Base-by-base conservation (phyloP, 1,140 invertebrate species). In the Aphelenchoides avenae region DNA sequence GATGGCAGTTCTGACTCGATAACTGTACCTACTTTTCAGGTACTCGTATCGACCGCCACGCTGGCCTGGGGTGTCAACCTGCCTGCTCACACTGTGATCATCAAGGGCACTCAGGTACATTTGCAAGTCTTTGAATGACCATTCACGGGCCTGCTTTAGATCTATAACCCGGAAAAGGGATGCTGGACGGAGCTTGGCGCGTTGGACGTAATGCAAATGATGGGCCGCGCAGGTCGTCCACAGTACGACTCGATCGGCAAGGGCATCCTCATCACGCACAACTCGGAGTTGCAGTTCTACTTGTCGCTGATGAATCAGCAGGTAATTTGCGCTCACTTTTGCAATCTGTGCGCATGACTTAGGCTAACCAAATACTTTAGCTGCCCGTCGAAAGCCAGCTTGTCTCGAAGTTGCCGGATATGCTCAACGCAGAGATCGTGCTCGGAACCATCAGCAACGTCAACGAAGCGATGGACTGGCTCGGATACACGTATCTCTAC, bases 11-110 rank as follows among this genome's bases (percentile, higher is more conserved):
- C 36, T 53, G 0, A 13, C 1, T 40, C 24, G 24, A 18, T 13
- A 57, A 27, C 7, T 62, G 18, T 2, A 13, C 18, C 3, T 50
- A 29, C 26, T 11, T 60, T 61, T 1, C 79, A 85, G 79, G 91
- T 98, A 13, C 78, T 99, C 22, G 91, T 99, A 0, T 98, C 92
- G 0, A 99, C 95, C 0, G 91, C 95, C 0, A 99, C 95, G 0
- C 80, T 99, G 22, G 95, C 95, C 26, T 99, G 95, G 95, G 95
- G 95, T 82, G 95, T 99, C 1, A 99, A 99, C 81, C 82, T 99
- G 50, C 95, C 95, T 0, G 95, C 95, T 0, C 93, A 98, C 77
- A 98, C 93, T 9, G 95, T 99, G 27, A 96, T 99, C 54, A 98
- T 99, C 69, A 98, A 98, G 79, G 95, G 74, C 46, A 99, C 95